A percentile compares a stretch with the other conserved stretches of the same genome.
phyloP scores from a whole-genome alignment of 2,888 invertebrate species.

The Romanomermis culicivorax region DNA sequence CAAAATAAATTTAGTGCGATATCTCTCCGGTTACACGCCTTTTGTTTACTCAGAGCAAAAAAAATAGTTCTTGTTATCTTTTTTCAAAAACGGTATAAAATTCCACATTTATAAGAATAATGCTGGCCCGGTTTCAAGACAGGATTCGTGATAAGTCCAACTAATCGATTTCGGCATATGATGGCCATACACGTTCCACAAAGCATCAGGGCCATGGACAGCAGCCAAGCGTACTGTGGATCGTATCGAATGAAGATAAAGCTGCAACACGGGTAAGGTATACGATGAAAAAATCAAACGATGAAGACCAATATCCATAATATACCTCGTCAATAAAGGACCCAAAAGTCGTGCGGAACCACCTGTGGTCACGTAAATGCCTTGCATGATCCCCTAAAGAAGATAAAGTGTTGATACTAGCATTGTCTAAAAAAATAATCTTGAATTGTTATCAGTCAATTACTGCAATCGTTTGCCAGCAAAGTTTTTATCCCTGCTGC shows the following conservation, averaged over 20 bases:
- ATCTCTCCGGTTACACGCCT: too few relatives aligned
- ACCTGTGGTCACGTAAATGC: not conserved
- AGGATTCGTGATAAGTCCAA: not conserved
- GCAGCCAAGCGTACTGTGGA: not conserved
- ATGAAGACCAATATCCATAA: not conserved
- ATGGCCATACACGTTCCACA: not conserved
- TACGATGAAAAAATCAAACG: not conserved
- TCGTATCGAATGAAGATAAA: not conserved
- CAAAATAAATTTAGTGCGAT: too few relatives aligned
- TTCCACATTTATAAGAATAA: not conserved
- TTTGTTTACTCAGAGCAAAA: too few relatives aligned
- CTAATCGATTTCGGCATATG: not conserved
- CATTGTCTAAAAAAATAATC: too few relatives aligned
- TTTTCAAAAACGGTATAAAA: not conserved
- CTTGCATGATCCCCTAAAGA: slow-evolving; percentile 2
- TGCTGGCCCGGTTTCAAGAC: not conserved
- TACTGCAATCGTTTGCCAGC: not conserved
- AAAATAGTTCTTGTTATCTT: not conserved
- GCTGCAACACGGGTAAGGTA: not conserved
- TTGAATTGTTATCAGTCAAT: not conserved
- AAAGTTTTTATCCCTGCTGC: too few relatives aligned
- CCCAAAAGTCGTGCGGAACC: not conserved
- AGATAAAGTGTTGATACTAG: too few relatives aligned
- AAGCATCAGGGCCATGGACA: not conserved
- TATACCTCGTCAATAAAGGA: not conserved